A percentile compares a stretch with the other conserved stretches of the same genome.
phyloP scores from a whole-genome alignment of 1,140 invertebrate species.

The Papilio glaucus region DNA sequence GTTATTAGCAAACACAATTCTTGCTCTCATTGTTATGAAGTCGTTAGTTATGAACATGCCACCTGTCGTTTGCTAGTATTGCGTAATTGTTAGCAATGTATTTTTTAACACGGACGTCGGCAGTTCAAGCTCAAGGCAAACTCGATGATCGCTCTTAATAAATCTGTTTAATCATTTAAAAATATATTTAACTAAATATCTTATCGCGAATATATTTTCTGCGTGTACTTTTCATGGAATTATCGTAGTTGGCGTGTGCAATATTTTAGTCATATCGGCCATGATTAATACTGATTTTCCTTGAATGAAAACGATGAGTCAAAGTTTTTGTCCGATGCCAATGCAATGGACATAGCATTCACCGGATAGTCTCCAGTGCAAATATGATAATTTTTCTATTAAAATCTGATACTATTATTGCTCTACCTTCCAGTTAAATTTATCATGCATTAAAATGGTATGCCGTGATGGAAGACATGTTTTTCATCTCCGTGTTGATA shows the following conservation, averaged over 20 bases:
- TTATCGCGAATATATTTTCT: not conserved
- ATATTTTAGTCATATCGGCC: not conserved
- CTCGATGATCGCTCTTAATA: not conserved
- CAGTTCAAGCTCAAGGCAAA: constrained; percentile 71
- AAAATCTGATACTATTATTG: constrained; percentile 5
- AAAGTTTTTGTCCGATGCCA: constrained; percentile 52
- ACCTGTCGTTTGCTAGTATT: constrained; percentile 44
- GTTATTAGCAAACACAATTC: constrained; percentile 32
- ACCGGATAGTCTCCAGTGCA: constrained; percentile 23
- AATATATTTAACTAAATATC: not conserved
- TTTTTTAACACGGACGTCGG: constrained; percentile 46
- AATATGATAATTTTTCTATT: not conserved
- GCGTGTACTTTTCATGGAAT: not conserved
- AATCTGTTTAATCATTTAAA: not conserved
- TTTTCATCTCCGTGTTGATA: constrained; percentile 1
- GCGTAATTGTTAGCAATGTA: constrained; percentile 46
- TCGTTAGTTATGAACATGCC: constrained; percentile 39
- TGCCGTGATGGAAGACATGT: constrained; percentile 19
- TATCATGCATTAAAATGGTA: constrained; percentile 17
- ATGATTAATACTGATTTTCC: constrained; percentile 40
- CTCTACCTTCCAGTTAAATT: constrained; percentile 13
- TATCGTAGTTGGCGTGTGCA: not conserved
- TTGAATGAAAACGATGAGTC: constrained; percentile 72
- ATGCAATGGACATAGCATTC: not conserved
- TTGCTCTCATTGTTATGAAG: constrained; percentile 36